Conservation (phyloP, 2,888 invertebrate genomes). For the Theodoxus fluviatilis region DNA sequence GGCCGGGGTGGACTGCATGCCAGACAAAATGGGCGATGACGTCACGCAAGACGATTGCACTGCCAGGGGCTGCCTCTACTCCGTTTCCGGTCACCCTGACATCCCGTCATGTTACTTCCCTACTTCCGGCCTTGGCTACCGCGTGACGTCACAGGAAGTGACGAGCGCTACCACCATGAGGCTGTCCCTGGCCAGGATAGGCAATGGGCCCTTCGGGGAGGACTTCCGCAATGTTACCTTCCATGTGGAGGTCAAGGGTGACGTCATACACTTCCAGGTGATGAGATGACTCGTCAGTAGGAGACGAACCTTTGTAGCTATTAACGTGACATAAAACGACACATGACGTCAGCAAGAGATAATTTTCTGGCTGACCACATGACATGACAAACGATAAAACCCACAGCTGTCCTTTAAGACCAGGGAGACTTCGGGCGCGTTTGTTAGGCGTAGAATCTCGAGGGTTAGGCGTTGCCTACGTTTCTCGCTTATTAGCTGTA, state of each 20-base stretch:
- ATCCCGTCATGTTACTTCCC: constrained; percentile 39
- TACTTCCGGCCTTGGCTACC: constrained; percentile 36
- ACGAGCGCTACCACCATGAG: constrained; percentile 34
- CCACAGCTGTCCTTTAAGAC: too few relatives aligned
- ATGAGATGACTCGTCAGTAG: background rate
- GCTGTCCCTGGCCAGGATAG: constrained; percentile 32
- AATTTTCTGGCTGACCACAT: background rate
- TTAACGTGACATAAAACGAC: background rate
- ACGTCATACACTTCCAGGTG: constrained; percentile 46
- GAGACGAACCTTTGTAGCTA: background rate
- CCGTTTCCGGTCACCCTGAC: background rate
- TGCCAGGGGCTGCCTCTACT: too few relatives aligned
- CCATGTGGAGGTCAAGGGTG: constrained; percentile 42
- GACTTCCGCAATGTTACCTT: constrained; percentile 37
- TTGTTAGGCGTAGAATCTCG: too few relatives aligned
- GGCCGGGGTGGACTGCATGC: too few relatives aligned
- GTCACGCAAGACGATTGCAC: too few relatives aligned
- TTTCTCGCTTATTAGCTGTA: too few relatives aligned
- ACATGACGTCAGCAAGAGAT: background rate
- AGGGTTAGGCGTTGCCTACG: too few relatives aligned
- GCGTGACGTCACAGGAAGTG: constrained; percentile 24
- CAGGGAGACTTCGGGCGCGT: too few relatives aligned
- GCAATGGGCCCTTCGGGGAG: constrained; percentile 40
- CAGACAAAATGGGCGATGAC: too few relatives aligned
- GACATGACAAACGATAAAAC: too few relatives aligned